phyloP scores from a whole-genome alignment of 1,140 invertebrate species.

The Myzus persicae region DNA sequence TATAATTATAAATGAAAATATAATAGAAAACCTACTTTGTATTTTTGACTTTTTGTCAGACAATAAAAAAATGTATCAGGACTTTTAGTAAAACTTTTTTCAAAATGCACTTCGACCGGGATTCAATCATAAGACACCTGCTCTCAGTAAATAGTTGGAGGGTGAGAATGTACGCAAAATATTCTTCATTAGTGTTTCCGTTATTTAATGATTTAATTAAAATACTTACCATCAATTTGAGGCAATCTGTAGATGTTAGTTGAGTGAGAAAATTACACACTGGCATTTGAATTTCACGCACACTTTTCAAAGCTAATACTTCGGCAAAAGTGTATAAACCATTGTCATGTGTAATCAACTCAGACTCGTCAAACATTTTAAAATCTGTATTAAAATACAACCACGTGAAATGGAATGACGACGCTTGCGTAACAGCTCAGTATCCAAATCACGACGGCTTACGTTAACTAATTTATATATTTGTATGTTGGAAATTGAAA shows the following conservation, averaged over 20 bases:
- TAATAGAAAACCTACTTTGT: too few species aligned
- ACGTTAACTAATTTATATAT: background rate
- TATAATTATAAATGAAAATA: too few species aligned
- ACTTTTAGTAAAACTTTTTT: too few species aligned
- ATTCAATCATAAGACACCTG: background rate
- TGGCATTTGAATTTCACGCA: background rate
- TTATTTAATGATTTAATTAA: background rate
- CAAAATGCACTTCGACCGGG: too few species aligned
- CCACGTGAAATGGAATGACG: background rate
- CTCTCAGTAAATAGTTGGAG: background rate
- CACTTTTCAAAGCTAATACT: background rate
- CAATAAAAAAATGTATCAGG: too few species aligned
- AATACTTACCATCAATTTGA: constrained; percentile 8
- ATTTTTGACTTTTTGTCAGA: too few species aligned
- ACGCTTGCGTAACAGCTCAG: background rate
- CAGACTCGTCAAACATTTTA: background rate
- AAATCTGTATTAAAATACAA: background rate
- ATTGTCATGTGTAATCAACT: background rate
- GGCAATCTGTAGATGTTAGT: background rate
- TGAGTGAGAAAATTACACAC: background rate
- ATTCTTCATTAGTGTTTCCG: background rate
- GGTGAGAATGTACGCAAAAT: background rate
- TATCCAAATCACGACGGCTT: background rate
- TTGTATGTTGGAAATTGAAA: background rate
- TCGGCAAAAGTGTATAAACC: background rate